phyloP scores from a whole-genome alignment of 2,797 vertebrate species.

The Tapera naevia region DNA sequence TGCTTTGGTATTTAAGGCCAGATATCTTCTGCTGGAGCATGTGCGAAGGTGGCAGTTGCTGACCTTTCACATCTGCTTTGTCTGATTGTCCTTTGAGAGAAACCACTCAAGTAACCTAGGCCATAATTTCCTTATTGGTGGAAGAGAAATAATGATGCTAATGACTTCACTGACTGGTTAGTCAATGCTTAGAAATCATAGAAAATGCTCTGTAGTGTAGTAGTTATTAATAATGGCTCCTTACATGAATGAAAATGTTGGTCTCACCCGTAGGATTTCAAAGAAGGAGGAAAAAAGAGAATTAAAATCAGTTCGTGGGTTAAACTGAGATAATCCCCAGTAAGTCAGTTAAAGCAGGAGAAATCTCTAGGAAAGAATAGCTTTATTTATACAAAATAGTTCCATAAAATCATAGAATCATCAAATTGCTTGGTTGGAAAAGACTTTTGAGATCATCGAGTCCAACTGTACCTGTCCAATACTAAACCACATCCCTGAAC shows the following conservation, averaged over 20 bases:
- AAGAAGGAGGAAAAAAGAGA: background rate
- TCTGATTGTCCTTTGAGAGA: background rate
- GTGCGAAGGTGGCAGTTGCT: background rate
- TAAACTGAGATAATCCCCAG: background rate
- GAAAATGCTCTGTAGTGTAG: accelerated
- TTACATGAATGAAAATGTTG: accelerated
- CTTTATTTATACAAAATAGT: background rate
- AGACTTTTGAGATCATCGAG: no score
- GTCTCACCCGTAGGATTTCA: background rate
- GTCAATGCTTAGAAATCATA: background rate
- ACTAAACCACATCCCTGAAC: no score
- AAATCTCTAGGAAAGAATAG: background rate
- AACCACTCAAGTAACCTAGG: background rate
- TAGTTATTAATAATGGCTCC: background rate
- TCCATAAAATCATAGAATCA: background rate
- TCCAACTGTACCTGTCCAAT: no score
- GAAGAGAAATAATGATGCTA: background rate
- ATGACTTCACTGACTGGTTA: background rate
- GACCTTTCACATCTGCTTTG: background rate
- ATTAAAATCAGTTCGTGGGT: background rate
- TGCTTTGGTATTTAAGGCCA: background rate
- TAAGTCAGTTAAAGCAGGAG: background rate
- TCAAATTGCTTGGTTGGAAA: no score
- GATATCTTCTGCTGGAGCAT: background rate
- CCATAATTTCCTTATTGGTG: background rate